phyloP scores from a whole-genome alignment of 2,797 vertebrate genomes.

The Notolabrus celidotus region DNA sequence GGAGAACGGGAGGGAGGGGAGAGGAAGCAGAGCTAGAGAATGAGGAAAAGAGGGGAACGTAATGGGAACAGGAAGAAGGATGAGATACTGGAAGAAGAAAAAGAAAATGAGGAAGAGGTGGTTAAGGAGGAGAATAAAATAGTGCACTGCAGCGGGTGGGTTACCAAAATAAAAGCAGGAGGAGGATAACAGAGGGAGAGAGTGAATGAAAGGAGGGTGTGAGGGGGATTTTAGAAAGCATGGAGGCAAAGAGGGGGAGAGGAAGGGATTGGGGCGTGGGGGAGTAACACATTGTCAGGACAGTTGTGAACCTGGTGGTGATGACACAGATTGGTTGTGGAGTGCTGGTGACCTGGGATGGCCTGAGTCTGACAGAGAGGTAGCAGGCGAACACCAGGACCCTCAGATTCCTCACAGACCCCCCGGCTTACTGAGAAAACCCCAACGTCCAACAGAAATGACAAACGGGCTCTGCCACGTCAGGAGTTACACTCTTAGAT shows the following conservation, averaged over 20 bases:
- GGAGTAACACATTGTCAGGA: constrained; percentile 68
- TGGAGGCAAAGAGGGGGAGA: constrained; percentile 16
- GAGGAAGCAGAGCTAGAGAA: constrained; percentile 47
- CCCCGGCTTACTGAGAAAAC: constrained; percentile 42
- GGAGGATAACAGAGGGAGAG: constrained; percentile 54
- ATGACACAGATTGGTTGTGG: constrained; percentile 77
- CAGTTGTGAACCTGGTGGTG: constrained; percentile 61
- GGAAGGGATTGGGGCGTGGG: constrained; percentile 30
- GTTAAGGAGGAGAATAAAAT: constrained; percentile 55
- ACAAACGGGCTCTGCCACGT: constrained; percentile 43
- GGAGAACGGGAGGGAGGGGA: constrained; percentile 61
- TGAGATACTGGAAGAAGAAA: constrained; percentile 26
- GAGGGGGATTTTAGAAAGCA: constrained; percentile 41
- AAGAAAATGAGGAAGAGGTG: constrained; percentile 26
- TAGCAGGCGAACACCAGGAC: constrained; percentile 58
- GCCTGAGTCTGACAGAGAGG: constrained; percentile 71
- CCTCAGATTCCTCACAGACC: constrained; percentile 57
- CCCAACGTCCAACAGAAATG: constrained; percentile 43
- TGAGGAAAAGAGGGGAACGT: constrained; percentile 44
- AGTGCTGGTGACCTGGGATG: constrained; percentile 76
- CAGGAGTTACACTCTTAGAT: constrained; percentile 47
- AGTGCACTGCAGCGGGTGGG: constrained; percentile 32
- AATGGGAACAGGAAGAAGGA: constrained; percentile 67
- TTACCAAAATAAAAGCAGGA: constrained; percentile 61
- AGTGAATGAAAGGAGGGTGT: constrained; percentile 51